These are phyloP conservation scores for Phaetusa simplex DNA, from an alignment of 2,113 vertebrate genomes.

Conservation along the genomic window DNA sequence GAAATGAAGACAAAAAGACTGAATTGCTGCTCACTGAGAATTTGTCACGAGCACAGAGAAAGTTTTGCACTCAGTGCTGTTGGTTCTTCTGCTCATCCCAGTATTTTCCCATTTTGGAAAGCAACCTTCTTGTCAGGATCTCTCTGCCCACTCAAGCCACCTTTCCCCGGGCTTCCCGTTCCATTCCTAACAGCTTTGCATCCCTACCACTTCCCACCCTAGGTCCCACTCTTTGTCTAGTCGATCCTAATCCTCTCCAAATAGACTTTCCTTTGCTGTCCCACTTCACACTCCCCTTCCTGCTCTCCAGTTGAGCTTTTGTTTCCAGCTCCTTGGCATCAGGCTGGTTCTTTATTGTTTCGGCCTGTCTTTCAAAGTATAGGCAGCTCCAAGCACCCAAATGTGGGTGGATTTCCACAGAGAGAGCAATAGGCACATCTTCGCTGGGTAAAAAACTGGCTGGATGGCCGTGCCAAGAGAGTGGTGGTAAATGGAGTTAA, in stretches of 20 bases:
- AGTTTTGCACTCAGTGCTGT: neutral
- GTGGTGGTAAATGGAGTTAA: too few relatives aligned
- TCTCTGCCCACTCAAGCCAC: neutral
- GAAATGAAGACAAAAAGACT: neutral
- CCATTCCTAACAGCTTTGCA: neutral
- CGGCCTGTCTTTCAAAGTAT: neutral
- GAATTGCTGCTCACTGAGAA: neutral
- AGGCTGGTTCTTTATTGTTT: neutral
- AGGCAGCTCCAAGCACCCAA: neutral
- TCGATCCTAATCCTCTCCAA: neutral
- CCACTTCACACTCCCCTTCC: neutral
- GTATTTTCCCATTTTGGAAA: neutral
- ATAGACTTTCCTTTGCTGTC: neutral
- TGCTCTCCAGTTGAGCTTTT: neutral
- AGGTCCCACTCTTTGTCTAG: neutral
- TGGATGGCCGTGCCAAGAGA: too few relatives aligned
- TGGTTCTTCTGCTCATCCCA: neutral
- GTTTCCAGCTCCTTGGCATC: neutral
- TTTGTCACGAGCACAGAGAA: neutral
- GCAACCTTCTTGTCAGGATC: neutral
- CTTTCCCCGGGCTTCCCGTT: neutral
- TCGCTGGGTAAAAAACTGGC: too few relatives aligned
- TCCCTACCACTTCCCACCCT: neutral
- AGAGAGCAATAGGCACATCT: neutral
- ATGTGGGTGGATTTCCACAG: neutral